phyloP scores from a whole-genome alignment of 2,113 vertebrate species.

The Chloropsis cyanopogon region DNA sequence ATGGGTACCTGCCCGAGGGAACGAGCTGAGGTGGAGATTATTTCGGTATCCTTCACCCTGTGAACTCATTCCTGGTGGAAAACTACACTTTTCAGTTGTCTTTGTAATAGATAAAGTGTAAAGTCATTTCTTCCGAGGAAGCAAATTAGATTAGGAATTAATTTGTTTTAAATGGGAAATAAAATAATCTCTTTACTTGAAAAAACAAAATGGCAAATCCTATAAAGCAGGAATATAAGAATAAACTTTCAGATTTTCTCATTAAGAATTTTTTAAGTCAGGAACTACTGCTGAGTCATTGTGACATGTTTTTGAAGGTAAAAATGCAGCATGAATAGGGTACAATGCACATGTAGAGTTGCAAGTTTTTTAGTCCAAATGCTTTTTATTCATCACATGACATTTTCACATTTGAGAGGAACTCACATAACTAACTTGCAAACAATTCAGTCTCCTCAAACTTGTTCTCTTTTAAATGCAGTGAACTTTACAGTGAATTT shows the following conservation, averaged over 20 bases:
- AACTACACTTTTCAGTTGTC: not conserved
- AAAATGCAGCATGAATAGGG: not conserved
- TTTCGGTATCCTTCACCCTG: not conserved
- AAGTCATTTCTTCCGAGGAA: not conserved
- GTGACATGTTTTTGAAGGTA: not conserved
- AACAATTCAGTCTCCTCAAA: not conserved
- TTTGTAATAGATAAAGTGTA: not conserved
- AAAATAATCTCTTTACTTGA: not conserved
- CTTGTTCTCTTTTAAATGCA: not conserved
- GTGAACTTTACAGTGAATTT: not conserved
- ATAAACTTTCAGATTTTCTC: not conserved
- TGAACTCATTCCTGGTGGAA: not conserved
- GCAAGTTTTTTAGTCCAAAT: not conserved
- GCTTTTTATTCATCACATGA: not conserved
- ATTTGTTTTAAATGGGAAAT: not conserved
- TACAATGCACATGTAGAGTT: not conserved
- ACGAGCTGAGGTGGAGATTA: rapidly evolving
- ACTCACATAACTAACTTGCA: not conserved
- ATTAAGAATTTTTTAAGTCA: not conserved
- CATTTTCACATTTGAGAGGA: not conserved
- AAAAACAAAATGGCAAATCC: not conserved
- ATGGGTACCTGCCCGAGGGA: not conserved
- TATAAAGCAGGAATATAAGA: not conserved
- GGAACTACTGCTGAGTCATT: not conserved
- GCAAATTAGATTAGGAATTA: not conserved